Base-by-base conservation (phyloP, 2,888 invertebrate species). In the Ferdinandea cuprea region DNA sequence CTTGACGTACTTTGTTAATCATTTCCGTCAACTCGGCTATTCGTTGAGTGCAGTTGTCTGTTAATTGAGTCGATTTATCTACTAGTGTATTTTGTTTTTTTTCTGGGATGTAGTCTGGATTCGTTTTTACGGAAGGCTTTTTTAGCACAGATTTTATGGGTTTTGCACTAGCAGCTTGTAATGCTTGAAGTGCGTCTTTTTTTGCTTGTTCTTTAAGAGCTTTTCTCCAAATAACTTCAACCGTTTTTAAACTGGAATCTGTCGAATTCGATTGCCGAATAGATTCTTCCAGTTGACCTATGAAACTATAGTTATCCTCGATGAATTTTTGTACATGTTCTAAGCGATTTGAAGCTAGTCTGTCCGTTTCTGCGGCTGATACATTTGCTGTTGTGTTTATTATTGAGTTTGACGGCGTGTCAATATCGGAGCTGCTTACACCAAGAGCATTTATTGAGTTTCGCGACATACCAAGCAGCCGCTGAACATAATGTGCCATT, bases 1-100 rank as follows among this genome's bases (percentile, higher is more conserved):
- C 94, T 63, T 91, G 90, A n/a, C 94, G 91, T 5, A 94, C 92
- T 87, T 92, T 91, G n/a, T 92, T 91, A 11, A 94, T 93, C 86
- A 93, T 91, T 8, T 92, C 91, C 0, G 92, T 91, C 5, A 94
- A 87, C 72, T 92, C 92, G 1, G 92, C 91, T 50, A 94, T 94
- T 74, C 93, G 91, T 80, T 93, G 91, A 0, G 91, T 91, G 66
- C 93, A 93, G 48, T 91, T 91, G 48, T 92, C 92, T 0, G 93
- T 92, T 11, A 93, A 90, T 83, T 92, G 90, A 0, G 92, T 91
- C 72, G 92, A 93, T 48, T 92, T 91, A 11, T 87, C 87, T 19
- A 88, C 86, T 32, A 87, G 85, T 4, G 72, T 30, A 0, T 15
- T 46, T 11, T 32, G 19, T 1, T 61, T 30, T 46, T 63, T 77